Evolutionary conservation across 2,888 invertebrate species (phyloP), one percentile per base, ranked within the genome.

Genomic region (Gari tellinella): DNA sequence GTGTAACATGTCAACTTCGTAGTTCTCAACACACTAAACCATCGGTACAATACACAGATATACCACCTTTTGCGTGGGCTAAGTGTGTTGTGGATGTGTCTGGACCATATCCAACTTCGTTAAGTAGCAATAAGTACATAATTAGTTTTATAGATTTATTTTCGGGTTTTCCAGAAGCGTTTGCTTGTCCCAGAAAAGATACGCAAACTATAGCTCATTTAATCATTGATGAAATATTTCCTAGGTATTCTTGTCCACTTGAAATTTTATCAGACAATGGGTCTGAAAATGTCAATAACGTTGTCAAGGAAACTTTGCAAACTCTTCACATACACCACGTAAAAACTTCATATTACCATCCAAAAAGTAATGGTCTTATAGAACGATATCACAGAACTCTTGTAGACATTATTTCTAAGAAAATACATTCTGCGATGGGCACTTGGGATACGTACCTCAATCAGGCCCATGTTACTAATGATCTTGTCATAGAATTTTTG

Each of bases 361-460:
- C 57, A 0, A 52, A 57, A 49, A 23, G 52, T 19, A 73, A 73
- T 31, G 48, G 52, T 0, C n/a, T 31, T 1, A 43, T 72, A 12
- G 61, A 72, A 55, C 37, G 67, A 23, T 56, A 41, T 37, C 72
- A 76, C 51, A 43, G 60, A 19, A 64, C 56, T 23, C 12, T 72
- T 31, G 49, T 63, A 31, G 48, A 67, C 38, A 40, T 67, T 7
- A 15, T 76, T 14, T 51, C 67, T 1, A 76, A 68, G 31, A n/a
- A 49, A 4, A 38, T 76, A n/a, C 12, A 62, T 25, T 53, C 60
- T 19, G 51, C 62, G 45, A 15, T 25, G 14, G n/a, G 45, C 12
- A 57, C 53, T 0, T 80, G 70, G 72, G 77, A 80, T 56, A n/a
- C 70, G 3, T 41, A 41, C 51, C 40, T 80, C 17, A 77, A 76